Conservation (phyloP, 2,113 vertebrate species). For the Columba janthina region DNA sequence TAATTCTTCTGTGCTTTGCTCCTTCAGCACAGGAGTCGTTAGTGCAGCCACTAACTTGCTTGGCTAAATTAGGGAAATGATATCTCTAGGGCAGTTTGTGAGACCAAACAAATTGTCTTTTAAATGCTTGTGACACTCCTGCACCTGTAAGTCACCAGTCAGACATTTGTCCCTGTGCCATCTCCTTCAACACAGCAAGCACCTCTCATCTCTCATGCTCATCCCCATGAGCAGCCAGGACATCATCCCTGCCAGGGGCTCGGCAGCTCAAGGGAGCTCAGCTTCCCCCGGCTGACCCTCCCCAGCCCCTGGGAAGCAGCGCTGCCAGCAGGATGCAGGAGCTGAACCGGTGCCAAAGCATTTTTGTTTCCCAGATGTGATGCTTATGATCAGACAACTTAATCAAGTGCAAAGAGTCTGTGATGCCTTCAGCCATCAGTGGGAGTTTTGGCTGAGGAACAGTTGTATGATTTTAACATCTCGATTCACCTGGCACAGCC, state of each 20-base stretch:
- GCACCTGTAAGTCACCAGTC: not conserved
- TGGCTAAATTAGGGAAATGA: not conserved
- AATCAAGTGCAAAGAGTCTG: not conserved
- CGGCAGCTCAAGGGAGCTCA: fast-evolving
- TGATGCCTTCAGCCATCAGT: not conserved
- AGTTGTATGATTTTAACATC: not conserved
- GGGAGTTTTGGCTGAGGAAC: not conserved
- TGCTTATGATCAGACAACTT: not conserved
- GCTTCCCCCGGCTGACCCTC: not conserved
- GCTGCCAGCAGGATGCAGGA: not conserved
- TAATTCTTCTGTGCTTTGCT: not conserved
- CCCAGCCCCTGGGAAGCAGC: not conserved
- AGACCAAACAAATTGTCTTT: not conserved
- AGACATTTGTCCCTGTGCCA: not conserved
- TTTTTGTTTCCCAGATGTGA: not conserved
- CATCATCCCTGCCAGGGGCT: not conserved
- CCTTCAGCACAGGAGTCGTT: not conserved
- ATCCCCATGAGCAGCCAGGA: fast-evolving
- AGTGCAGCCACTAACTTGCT: not conserved
- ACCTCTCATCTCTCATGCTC: not conserved
- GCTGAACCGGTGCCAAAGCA: not conserved
- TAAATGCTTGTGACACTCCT: not conserved
- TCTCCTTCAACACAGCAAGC: not conserved
- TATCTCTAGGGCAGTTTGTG: not conserved
- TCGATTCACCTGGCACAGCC: not conserved